Evolutionary conservation across 2,113 vertebrate genomes (phyloP).

Genomic region (Rhabdornis inornatus): DNA sequence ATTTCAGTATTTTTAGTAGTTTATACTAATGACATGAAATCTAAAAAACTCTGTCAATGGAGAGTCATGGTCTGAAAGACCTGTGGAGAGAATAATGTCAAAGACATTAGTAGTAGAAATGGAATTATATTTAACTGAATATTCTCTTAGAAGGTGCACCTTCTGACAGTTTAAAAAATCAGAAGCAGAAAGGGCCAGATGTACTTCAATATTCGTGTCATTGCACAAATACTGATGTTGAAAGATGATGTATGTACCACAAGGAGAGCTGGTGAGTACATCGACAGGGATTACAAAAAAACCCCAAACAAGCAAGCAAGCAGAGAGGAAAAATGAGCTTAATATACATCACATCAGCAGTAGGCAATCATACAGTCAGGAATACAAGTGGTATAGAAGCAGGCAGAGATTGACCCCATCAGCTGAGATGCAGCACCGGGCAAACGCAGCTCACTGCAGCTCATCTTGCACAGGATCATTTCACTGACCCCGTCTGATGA

Average conservation of each 20-base stretch:
- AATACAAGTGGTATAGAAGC: not conserved
- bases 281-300: not conserved
- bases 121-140: not conserved
- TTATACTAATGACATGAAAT: not conserved
- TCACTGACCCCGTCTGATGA: not conserved
- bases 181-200: not conserved
- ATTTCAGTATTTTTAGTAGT: not conserved
- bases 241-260: not conserved
- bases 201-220: not conserved
- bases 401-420: not conserved
- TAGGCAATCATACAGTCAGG: not conserved
- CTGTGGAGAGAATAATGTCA: not conserved
- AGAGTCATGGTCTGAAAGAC: not conserved
- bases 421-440: fast-evolving
- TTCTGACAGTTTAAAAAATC: not conserved
- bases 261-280: not conserved
- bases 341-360: not conserved
- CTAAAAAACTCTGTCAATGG: not conserved
- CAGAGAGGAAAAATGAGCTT: not conserved
- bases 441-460: not conserved
- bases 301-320: not conserved
- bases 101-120: not conserved
- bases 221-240: not conserved
- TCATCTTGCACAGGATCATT: not conserved
- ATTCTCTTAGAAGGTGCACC: not conserved